A percentile compares a stretch with the other conserved stretches of the same genome.
Evolutionary conservation across 1,140 invertebrate species (phyloP).

Genomic region (Agraylea sexmaculata): DNA sequence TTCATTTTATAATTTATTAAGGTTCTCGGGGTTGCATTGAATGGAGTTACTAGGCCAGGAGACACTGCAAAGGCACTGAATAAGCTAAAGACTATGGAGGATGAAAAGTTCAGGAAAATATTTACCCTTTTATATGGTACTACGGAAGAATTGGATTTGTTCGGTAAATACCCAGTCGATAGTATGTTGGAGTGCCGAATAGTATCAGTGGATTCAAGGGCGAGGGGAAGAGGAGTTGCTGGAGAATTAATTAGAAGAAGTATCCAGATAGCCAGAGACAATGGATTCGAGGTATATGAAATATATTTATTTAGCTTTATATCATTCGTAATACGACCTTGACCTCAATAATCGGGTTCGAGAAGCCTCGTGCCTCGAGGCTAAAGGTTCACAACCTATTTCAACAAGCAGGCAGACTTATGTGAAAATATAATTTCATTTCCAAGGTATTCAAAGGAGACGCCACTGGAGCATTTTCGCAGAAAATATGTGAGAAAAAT

Average conservation of each 20-base stretch:
- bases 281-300: conserved; percentile 51
- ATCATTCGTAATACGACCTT: conserved; percentile 12
- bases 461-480: conserved; percentile 64
- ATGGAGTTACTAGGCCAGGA: conserved; percentile 45
- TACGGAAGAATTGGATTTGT: conserved; percentile 49
- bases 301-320: conserved; percentile 4
- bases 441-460: conserved; percentile 63
- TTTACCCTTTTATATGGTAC: conserved; percentile 51
- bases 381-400: conserved; percentile 1
- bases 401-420: background rate
- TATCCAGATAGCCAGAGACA: conserved; percentile 48
- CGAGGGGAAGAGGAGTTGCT: conserved; percentile 57
- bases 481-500: conserved; percentile 54
- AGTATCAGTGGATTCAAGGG: conserved; percentile 57
- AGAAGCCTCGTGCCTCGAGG: no score
- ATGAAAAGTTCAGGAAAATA: conserved; percentile 52
- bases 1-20: no score
- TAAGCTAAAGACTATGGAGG: conserved; percentile 42
- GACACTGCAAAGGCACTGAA: conserved; percentile 46
- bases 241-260: conserved; percentile 54
- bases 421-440: conserved; percentile 9
- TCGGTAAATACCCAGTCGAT: conserved; percentile 50
- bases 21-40: conserved; percentile 55
- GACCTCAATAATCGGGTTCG: no score
- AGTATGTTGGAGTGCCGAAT: conserved; percentile 70